phyloP scores from a whole-genome alignment of 2,888 invertebrate genomes.

The Tuta absoluta region DNA sequence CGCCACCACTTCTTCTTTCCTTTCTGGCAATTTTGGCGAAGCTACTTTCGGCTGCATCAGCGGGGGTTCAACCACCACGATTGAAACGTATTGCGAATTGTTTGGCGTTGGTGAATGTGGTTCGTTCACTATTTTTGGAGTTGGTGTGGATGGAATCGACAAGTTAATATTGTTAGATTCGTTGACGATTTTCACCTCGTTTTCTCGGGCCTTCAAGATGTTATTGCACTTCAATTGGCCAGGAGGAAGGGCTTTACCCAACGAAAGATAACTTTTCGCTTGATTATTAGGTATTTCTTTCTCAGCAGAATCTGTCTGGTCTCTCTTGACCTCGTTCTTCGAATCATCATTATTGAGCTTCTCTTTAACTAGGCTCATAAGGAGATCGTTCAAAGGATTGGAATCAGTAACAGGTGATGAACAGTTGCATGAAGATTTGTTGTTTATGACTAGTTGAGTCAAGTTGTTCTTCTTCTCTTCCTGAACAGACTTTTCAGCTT shows the following conservation, averaged over 20 bases:
- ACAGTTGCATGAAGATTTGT: constrained; percentile 73
- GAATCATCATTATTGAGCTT: constrained; percentile 84
- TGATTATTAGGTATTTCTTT: constrained; percentile 87
- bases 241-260: constrained; percentile 89
- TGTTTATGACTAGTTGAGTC: constrained; percentile 63
- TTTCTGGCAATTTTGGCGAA: constrained; percentile 74
- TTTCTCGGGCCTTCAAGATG: constrained; percentile 91
- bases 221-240: constrained; percentile 95
- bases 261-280: constrained; percentile 83
- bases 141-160: constrained; percentile 72
- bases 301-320: constrained; percentile 71
- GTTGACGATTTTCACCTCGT: constrained; percentile 73
- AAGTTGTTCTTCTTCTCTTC: constrained; percentile 74
- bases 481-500: constrained; percentile 61
- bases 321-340: constrained; percentile 82
- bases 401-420: constrained; percentile 72
- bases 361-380: constrained; percentile 77
- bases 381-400: constrained; percentile 74
- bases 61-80: constrained; percentile 76
- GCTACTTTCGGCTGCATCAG: constrained; percentile 60
- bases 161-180: constrained; percentile 71
- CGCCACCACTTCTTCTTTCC: constrained; percentile 72
- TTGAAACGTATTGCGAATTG: constrained; percentile 76
- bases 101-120: constrained; percentile 65
- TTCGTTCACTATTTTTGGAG: constrained; percentile 79